These are phyloP conservation scores for Xiphophorus couchianus DNA, from an alignment of 2,113 vertebrate species.

Conservation along the genomic window DNA sequence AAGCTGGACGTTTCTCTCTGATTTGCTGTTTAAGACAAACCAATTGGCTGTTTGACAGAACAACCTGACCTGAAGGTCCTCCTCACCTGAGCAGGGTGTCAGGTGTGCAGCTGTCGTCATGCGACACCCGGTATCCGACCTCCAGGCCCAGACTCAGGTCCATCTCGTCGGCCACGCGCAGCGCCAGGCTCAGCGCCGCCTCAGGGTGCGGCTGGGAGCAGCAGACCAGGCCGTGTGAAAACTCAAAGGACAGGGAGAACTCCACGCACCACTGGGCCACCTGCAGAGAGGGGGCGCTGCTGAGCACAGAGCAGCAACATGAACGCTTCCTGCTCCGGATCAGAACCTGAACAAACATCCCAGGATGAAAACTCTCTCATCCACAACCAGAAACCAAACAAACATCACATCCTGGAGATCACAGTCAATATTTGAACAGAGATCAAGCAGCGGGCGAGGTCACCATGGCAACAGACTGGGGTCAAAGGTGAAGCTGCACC, in stretches of 20 bases:
- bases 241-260: constrained; percentile 87
- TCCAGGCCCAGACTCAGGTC: constrained; percentile 95
- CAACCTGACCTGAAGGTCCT: not conserved
- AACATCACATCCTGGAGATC: not conserved
- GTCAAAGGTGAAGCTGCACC: not conserved
- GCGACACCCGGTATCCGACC: constrained; percentile 91
- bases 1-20: not conserved
- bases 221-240: constrained; percentile 86
- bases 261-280: constrained; percentile 96
- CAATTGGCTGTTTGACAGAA: too few relatives aligned
- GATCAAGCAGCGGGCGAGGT: not conserved
- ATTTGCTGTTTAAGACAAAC: too few relatives aligned
- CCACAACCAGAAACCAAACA: not conserved
- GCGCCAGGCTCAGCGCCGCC: constrained; percentile 88
- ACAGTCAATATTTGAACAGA: not conserved
- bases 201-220: constrained; percentile 88
- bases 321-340: too few relatives aligned
- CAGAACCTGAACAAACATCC: not conserved
- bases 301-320: not conserved
- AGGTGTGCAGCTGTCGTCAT: constrained; percentile 90
- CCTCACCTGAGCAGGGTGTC: constrained; percentile 91
- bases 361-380: not conserved
- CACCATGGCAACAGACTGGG: too few relatives aligned
- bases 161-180: constrained; percentile 95
- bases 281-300: constrained; percentile 62